Conservation (phyloP, 2,888 invertebrate species). For the Sylvicola cinctus region DNA sequence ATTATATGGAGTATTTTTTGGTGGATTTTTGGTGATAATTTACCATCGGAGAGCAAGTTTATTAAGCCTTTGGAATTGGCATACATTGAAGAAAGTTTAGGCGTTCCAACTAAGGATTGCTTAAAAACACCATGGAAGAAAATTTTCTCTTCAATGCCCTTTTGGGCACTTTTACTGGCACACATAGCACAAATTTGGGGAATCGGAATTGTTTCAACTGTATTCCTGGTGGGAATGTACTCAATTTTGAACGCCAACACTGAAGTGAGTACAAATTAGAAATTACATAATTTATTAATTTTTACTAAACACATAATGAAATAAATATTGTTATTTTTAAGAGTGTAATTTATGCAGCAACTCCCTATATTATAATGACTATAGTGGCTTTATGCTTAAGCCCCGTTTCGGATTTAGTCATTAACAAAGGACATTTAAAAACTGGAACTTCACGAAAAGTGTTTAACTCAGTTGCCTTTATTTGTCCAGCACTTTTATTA, state of each 20-base stretch:
- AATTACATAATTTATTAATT: not conserved
- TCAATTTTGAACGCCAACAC: constrained; percentile 37
- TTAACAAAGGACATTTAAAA: constrained; percentile 24
- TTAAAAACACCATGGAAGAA: constrained; percentile 38
- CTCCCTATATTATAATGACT: constrained; percentile 34
- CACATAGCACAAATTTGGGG: constrained; percentile 54
- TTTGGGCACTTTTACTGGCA: constrained; percentile 33
- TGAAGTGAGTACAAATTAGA: constrained; percentile 15
- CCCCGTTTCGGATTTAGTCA: constrained; percentile 28
- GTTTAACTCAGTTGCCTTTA: constrained; percentile 24
- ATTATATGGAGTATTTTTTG: constrained; percentile 32
- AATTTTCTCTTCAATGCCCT: constrained; percentile 42
- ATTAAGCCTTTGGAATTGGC: constrained; percentile 33
- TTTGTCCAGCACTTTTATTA: constrained; percentile 33
- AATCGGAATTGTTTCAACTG: constrained; percentile 47
- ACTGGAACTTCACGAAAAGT: constrained; percentile 18
- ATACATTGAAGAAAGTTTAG: constrained; percentile 32
- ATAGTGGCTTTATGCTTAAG: constrained; percentile 29
- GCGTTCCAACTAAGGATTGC: constrained; percentile 10
- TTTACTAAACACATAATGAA: not conserved
- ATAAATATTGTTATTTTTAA: constrained; percentile 8
- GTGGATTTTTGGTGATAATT: constrained; percentile 33
- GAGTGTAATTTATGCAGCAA: constrained; percentile 30
- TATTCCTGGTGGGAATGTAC: constrained; percentile 48
- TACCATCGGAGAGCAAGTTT: constrained; percentile 31